Evolutionary conservation across 2,797 vertebrate species (phyloP).

Genomic region (Taenioides sp.): DNA sequence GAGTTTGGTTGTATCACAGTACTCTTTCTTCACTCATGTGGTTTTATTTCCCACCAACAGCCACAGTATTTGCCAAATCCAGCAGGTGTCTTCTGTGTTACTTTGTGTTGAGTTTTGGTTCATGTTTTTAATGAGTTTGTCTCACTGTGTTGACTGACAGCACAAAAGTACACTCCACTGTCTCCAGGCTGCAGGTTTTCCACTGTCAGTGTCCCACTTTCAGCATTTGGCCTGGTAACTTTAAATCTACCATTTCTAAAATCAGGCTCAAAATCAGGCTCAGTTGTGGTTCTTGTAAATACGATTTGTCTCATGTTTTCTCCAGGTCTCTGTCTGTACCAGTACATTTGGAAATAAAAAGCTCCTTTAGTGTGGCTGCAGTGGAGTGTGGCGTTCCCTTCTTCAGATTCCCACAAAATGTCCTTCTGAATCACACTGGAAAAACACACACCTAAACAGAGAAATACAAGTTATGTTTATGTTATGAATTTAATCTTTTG

Average conservation of each 20-base stretch:
- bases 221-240: neutral
- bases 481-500: neutral
- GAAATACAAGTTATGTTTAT: neutral
- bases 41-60: neutral
- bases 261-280: neutral
- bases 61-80: slow-evolving; percentile 4
- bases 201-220: slow-evolving; percentile 6
- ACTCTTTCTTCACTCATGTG: neutral
- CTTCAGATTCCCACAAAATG: neutral
- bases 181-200: neutral
- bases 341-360: slow-evolving; percentile 5
- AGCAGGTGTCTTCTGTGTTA: neutral
- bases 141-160: slow-evolving; percentile 9
- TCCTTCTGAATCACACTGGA: slow-evolving; percentile 1
- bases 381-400: neutral
- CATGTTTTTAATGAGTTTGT: neutral
- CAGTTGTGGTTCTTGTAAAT: neutral
- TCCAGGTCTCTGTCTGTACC: slow-evolving; percentile 10
- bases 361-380: neutral
- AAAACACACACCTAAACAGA: neutral
- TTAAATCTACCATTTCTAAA: neutral
- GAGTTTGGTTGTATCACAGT: neutral
- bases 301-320: slow-evolving; percentile 10
- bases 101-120: slow-evolving; percentile 2
- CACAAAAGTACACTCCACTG: slow-evolving; percentile 9